Evolutionary conservation across 2,113 vertebrate genomes (phyloP).

Genomic region (Hippolais icterina): DNA sequence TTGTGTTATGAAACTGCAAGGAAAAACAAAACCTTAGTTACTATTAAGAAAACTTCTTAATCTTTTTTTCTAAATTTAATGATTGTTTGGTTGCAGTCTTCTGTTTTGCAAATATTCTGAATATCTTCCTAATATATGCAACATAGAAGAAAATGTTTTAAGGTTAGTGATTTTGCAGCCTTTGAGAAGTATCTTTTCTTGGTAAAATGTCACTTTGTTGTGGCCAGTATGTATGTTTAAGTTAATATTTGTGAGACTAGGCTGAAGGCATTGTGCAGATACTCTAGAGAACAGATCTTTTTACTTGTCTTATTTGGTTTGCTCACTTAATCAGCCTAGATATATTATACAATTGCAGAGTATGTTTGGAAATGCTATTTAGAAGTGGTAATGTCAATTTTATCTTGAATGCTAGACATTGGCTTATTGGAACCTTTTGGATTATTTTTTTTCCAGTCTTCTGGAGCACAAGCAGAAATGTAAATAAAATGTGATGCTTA

Average conservation of each 20-base stretch:
- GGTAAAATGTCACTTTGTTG: neutral
- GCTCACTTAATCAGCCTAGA: neutral
- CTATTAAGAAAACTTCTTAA: neutral
- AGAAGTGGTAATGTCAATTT: neutral
- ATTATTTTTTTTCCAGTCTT: neutral
- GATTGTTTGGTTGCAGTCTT: neutral
- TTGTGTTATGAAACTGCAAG: constrained; percentile 8
- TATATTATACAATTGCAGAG: neutral
- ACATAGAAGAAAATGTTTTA: neutral
- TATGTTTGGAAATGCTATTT: neutral
- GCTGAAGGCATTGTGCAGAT: neutral
- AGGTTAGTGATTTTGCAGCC: neutral
- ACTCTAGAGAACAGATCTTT: neutral
- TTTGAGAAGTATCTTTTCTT: neutral
- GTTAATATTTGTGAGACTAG: neutral
- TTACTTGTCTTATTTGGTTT: neutral
- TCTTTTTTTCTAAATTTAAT: neutral
- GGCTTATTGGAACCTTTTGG: neutral
- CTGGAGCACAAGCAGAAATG: neutral
- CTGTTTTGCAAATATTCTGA: neutral
- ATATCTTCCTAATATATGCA: neutral
- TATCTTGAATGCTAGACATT: neutral
- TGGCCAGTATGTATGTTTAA: neutral
- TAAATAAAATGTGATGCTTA: neutral
- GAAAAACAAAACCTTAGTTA: constrained; percentile 53